Evolutionary conservation across 2,113 vertebrate species (phyloP), one percentile per base, ranked within the genome.

Genomic region (Orycteropus afer): DNA sequence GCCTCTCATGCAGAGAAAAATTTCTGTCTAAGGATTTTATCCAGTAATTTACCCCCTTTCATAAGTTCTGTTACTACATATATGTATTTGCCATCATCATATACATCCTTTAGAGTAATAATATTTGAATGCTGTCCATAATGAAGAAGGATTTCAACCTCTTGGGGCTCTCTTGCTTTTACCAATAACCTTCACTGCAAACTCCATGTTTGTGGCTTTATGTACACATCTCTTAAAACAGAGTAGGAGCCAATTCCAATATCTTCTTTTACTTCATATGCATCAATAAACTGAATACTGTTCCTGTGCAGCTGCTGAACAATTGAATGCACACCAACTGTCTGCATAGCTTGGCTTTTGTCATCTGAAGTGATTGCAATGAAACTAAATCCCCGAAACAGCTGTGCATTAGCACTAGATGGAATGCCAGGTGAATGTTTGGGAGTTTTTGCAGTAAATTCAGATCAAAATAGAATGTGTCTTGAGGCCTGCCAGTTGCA

Each of bases 381-480:
- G 98, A 99, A 99, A 97, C 99, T 99, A 98, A 99, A 99, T 23
- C 99, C 99, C 92, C 99, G 99, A 98, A 99, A 99, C 73, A 99
- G 99, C 23, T 99, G 99, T 88, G 99, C 99, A 93, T 99, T 99
- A 97, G 99, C 99, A 97, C 99, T 99, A 89, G 99, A 99, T 90
- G 99, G 99, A 89, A 99, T 99, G 55, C 99, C 99, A 61, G 99
- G 99, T 0, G 99, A 99, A 98, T 99, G 99, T 99, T 99, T 99
- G 96, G 99, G 99, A 86, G 99, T 99, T 98, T 99, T 99, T 93
- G 99, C 99, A 55, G 99, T 99, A 98, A 99, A 99, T 97, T 99
- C 99, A 13, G 99, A 98, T 99, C 99, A 91, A 99, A 99, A 98
- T 99, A 99, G 98, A 99, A 99, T 0, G 99, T 99, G 98, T 99